Evolutionary conservation across 2,113 vertebrate genomes (phyloP).

Genomic region (Etheostoma cragini): DNA sequence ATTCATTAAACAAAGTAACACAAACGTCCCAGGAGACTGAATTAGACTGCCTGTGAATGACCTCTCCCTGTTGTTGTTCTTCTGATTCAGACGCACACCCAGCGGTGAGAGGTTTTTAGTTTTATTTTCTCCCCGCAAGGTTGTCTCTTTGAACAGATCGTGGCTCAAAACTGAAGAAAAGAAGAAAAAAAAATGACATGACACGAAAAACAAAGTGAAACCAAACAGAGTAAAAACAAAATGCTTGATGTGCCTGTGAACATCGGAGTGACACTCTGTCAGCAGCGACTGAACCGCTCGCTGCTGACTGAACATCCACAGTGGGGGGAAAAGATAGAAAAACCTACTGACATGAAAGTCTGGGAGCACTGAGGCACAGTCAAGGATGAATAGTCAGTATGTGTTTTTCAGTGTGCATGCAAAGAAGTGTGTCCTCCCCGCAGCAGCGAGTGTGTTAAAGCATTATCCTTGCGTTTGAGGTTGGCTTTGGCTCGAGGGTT

Average conservation of each 20-base stretch:
- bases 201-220: constrained; percentile 65
- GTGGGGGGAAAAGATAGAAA: constrained; percentile 39
- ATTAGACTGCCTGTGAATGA: constrained; percentile 56
- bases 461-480: constrained; percentile 66
- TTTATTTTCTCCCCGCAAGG: not conserved
- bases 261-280: constrained; percentile 69
- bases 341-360: constrained; percentile 66
- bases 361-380: constrained; percentile 62
- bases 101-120: not conserved
- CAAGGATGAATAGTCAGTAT: constrained; percentile 49
- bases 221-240: constrained; percentile 70
- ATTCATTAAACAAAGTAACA: constrained; percentile 61
- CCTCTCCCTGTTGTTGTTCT: constrained; percentile 57
- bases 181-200: constrained; percentile 52
- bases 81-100: constrained; percentile 25
- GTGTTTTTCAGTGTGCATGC: constrained; percentile 30
- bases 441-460: constrained; percentile 52
- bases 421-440: constrained; percentile 32
- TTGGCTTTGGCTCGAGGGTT: constrained; percentile 62
- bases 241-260: constrained; percentile 63
- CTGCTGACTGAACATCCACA: constrained; percentile 61
- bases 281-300: constrained; percentile 43
- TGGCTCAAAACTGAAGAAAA: constrained; percentile 29
- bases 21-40: constrained; percentile 54
- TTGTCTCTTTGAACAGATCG: constrained; percentile 61